These are phyloP conservation scores for Sphaerophoria taeniata DNA, from an alignment of 2,888 invertebrate species.

Conservation along the genomic window DNA sequence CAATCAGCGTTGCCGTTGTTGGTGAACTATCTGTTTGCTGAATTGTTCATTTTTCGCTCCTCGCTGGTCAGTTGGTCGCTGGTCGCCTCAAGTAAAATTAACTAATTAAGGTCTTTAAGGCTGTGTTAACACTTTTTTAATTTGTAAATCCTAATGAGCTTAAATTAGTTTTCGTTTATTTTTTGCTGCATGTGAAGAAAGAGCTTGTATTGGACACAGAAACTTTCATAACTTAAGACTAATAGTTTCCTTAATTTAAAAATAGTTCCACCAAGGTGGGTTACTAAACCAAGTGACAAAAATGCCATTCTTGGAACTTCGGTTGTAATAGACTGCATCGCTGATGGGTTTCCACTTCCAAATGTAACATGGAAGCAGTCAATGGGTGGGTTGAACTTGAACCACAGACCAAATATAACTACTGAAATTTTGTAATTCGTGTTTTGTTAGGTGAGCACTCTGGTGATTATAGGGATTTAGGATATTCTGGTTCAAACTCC, in stretches of 20 bases:
- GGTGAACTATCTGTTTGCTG: too few species aligned
- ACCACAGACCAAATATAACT: not conserved
- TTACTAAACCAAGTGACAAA: constrained; percentile 88
- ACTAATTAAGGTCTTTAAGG: too few species aligned
- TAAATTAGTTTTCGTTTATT: not conserved
- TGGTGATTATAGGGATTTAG: constrained; percentile 84
- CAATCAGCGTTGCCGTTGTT: too few species aligned
- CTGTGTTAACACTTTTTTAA: constrained; percentile 15
- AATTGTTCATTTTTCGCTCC: too few species aligned
- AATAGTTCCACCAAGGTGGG: constrained; percentile 90
- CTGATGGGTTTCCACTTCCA: constrained; percentile 90
- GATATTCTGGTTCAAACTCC: constrained; percentile 82
- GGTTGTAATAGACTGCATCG: constrained; percentile 88
- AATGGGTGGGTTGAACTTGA: constrained; percentile 81
- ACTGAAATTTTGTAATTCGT: not conserved
- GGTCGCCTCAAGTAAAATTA: too few species aligned
- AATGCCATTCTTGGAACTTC: constrained; percentile 89
- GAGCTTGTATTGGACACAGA: not conserved
- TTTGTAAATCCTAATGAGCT: constrained; percentile 1
- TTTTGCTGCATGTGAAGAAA: not conserved
- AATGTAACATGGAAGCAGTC: constrained; percentile 84
- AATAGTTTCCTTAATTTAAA: constrained; percentile 9
- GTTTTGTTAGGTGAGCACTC: constrained; percentile 81
- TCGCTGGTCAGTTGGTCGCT: too few species aligned
- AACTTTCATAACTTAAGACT: not conserved